Evolutionary conservation across 35 echinoderm and acorn worm genomes (phyloP).

Genomic region (Strongylocentrotus purpuratus): DNA sequence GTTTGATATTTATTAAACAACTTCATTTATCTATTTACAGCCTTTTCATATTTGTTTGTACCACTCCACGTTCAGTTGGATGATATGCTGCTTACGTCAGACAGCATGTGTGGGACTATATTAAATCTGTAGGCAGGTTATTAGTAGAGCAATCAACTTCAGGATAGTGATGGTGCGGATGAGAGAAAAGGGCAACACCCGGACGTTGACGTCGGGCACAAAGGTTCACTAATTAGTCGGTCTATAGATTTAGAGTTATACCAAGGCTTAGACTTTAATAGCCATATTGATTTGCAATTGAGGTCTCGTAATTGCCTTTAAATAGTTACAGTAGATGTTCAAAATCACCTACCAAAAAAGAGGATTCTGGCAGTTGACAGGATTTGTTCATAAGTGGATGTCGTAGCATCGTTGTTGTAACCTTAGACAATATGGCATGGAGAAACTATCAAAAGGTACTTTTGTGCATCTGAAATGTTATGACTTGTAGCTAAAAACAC

Average conservation of each 20-base stretch:
- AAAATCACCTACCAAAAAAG: neutral
- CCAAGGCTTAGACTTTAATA: neutral
- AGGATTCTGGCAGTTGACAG: neutral
- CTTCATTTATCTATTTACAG: neutral
- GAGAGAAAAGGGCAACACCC: neutral
- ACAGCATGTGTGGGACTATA: neutral
- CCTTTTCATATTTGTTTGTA: neutral
- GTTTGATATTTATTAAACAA: too few relatives aligned
- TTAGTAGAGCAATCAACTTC: neutral
- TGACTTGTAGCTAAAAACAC: too few relatives aligned
- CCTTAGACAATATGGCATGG: neutral
- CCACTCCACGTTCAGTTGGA: neutral
- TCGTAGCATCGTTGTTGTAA: neutral
- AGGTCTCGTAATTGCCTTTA: neutral
- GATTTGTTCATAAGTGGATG: neutral
- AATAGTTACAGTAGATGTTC: neutral
- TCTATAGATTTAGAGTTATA: neutral
- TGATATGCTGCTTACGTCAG: neutral
- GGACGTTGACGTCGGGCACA: neutral
- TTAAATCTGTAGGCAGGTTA: neutral
- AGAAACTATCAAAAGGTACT: too few relatives aligned
- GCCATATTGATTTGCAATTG: neutral
- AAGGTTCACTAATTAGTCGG: neutral
- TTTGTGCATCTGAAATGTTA: too few relatives aligned
- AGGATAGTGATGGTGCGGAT: neutral